These are phyloP conservation scores for Cydia amplana DNA, from an alignment of 1,140 invertebrate species.

Conservation along the genomic window DNA sequence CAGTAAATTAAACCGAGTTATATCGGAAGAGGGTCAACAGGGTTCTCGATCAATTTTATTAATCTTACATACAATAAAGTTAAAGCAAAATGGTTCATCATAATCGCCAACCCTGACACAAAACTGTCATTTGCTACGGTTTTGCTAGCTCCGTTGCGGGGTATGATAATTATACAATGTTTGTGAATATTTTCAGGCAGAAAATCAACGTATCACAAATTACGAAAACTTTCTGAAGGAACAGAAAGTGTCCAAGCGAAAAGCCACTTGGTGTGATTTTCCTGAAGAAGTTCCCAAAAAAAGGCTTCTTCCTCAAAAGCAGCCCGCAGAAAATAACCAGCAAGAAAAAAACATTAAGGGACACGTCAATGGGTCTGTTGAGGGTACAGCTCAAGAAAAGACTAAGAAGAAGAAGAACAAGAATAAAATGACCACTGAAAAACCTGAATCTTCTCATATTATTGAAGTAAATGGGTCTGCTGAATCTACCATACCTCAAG, in stretches of 20 bases:
- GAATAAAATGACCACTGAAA: not conserved
- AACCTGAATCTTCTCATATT: not conserved
- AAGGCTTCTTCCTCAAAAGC: conserved; percentile 36
- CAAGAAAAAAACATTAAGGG: conserved; percentile 47
- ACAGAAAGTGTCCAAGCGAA: conserved; percentile 70
- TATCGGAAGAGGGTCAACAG: no score
- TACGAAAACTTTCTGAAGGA: conserved; percentile 81
- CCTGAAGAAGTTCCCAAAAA: conserved; percentile 50
- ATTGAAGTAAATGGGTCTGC: conserved; percentile 36
- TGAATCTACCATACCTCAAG: conserved; percentile 40
- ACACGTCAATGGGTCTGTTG: conserved; percentile 38
- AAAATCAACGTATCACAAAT: conserved; percentile 76
- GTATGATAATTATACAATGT: conserved; percentile 5
- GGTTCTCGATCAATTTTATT: no score
- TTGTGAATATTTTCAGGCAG: conserved; percentile 58
- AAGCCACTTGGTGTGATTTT: conserved; percentile 80
- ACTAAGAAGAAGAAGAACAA: conserved; percentile 42
- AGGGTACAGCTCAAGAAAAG: conserved; percentile 40
- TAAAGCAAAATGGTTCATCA: no score
- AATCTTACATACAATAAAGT: no score
- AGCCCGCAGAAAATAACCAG: conserved; percentile 11
- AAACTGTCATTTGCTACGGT: no score
- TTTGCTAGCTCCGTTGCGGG: no score
- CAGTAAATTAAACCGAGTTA: no score
- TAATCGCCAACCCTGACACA: no score